Evolutionary conservation across 1,140 invertebrate genomes (phyloP), one percentile per base, ranked within the genome.

Genomic region (Eriosoma lanigerum): DNA sequence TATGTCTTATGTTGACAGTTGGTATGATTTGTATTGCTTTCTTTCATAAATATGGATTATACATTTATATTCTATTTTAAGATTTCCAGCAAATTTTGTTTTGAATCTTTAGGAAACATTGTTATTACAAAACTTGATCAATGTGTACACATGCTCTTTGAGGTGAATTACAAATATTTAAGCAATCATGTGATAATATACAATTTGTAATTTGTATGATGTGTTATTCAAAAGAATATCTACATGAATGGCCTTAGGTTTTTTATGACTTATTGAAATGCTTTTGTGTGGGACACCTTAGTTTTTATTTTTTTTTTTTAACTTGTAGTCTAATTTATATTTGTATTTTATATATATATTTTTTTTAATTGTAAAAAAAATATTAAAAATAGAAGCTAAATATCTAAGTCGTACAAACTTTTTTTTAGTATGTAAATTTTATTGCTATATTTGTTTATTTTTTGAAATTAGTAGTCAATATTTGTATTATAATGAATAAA

Each of bases 321-420:
- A 72, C 48, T 29, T 17, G 9, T 72, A 72, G 46, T 12, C 17
- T 72, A 72, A 72, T 72, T 72, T 72, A 72, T 72, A 72, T 52
- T 72, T 52, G 46, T 72, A 72, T 32, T 70, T 29, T 72, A 72
- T 72, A 72, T 72, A 64, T 64, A 72, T 72, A n/a, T 72, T 12
- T 70, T 70, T 72, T 72, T 72, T 50, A 72, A 52, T 52, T 72
- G 68, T 72, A 72, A 72, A 72, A 70, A 70, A 72, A 52, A 29
- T 50, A 72, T 72, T 44, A 46, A 26, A 52, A 50, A 72, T 72
- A 72, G 68, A 72, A 72, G 68, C 68, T 72, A n/a, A 52, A 72
- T 72, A 52, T 72, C 68, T 52, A 50, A 72, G 50, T 52, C 48
- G 26, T 68, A 72, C 46, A 29, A 24, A 50, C 4, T 72, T 72